These are phyloP conservation scores for Ctenochaetus hawaiiensis DNA, from an alignment of 2,797 vertebrate species.

Conservation along the genomic window DNA sequence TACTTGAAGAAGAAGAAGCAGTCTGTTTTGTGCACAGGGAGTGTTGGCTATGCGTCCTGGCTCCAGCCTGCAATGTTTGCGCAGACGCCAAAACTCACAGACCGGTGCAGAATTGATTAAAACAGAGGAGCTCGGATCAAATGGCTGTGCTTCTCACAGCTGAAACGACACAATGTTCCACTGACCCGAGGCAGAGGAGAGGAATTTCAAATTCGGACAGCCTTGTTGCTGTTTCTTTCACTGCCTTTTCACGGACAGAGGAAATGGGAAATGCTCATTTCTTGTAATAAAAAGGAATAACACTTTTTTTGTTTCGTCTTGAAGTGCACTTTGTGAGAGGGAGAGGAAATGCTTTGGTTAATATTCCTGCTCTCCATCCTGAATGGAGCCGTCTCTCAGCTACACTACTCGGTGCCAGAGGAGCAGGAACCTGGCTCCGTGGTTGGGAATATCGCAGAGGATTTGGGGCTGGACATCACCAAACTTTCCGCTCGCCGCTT, in stretches of 20 bases:
- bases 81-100: slow-evolving; percentile 81
- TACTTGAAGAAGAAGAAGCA: slow-evolving; percentile 55
- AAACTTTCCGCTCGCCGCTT: slow-evolving; percentile 98
- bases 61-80: slow-evolving; percentile 79
- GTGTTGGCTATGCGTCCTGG: slow-evolving; percentile 74
- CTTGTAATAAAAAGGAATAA: slow-evolving; percentile 78
- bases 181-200: slow-evolving; percentile 76
- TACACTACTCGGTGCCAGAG: slow-evolving; percentile 96
- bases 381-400: slow-evolving; percentile 92
- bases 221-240: slow-evolving; percentile 60
- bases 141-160: slow-evolving; percentile 83
- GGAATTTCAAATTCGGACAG: slow-evolving; percentile 73
- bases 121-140: slow-evolving; percentile 81
- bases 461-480: slow-evolving; percentile 98
- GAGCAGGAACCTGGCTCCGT: slow-evolving; percentile 97
- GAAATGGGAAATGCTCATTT: slow-evolving; percentile 74
- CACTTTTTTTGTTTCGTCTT: slow-evolving; percentile 52
- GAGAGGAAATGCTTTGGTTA: slow-evolving; percentile 92
- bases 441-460: slow-evolving; percentile 98
- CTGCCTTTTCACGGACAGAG: slow-evolving; percentile 78
- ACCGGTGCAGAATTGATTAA: slow-evolving; percentile 82
- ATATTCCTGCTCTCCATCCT: slow-evolving; percentile 90
- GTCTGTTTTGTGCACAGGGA: slow-evolving; percentile 65
- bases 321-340: slow-evolving; percentile 77
- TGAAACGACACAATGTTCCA: slow-evolving; percentile 82